phyloP scores from a whole-genome alignment of 2,113 vertebrate species.

The Poeciliopsis retropinna region DNA sequence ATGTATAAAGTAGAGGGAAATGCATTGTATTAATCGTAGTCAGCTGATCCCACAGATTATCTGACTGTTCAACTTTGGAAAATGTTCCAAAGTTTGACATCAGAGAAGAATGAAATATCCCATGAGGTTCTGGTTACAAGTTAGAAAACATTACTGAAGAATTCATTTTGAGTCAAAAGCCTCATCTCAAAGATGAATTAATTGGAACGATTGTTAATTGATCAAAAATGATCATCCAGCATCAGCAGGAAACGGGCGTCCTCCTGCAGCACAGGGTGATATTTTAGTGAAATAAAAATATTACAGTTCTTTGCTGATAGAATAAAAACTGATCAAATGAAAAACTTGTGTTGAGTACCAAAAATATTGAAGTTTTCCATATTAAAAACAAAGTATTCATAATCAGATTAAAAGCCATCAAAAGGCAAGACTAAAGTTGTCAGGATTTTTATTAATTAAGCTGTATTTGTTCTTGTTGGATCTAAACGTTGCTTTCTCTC shows the following conservation, averaged over 20 bases:
- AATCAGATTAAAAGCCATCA: background rate
- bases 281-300: background rate
- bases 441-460: background rate
- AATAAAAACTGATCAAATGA: background rate
- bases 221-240: background rate
- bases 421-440: background rate
- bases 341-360: background rate
- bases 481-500: background rate
- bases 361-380: background rate
- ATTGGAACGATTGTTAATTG: no score
- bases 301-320: background rate
- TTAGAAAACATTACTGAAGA: background rate
- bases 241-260: background rate
- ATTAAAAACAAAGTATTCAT: background rate
- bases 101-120: background rate
- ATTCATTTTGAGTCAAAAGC: background rate
- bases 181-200: background rate
- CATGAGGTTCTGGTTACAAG: background rate
- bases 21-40: background rate
- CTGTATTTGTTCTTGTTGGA: background rate
- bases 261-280: background rate
- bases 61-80: background rate
- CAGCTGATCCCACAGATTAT: no score
- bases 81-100: background rate
- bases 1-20: background rate